Evolutionary conservation across 2,888 invertebrate genomes (phyloP), one percentile per base, ranked within the genome.

Genomic region (Rhagium mordax): DNA sequence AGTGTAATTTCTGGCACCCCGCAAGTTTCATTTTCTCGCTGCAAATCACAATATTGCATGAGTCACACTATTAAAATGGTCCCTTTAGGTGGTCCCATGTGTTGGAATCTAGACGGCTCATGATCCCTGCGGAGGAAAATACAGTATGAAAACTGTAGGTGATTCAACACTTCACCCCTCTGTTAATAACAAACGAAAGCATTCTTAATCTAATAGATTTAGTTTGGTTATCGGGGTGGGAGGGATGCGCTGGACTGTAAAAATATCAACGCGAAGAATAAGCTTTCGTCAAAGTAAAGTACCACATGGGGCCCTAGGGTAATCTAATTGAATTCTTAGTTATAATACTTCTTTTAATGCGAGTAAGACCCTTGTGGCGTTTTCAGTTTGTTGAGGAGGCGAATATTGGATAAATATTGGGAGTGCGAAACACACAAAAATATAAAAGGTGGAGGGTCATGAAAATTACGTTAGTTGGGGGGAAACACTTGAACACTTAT

Each of bases 111-210:
- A 76, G 57, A 70, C 70, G 76, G 76, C 73, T 78, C 74, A 75
- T 74, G 76, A 71, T 74, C 71, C 65, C 33, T 27, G 51, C 29
- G 29, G 24, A 27, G 16, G 65, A 53, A 48, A 49, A 27, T 15
- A 20, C 27, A 5, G 15, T 49, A 49, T 27, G 64, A 29, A 21
- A 33, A 74, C 66, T 60, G 71, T 69, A 78, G 79, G 79, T 79
- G 76, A 78, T 78, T 79, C 79, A 79, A 79, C 79, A 78, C 76
- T 69, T 57, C 59, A 53, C 77, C 72, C 69, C 77, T 72, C 70
- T 68, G 75, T 74, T 77, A 78, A 78, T 78, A 78, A 78, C 72
- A 79, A 79, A 78, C 70, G 76, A 78, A 78, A 79, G 79, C 79
- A 76, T 68, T 68, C 71, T 55, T 79, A 79, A 79, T 79, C 79